A percentile compares a stretch with the other conserved stretches of the same genome.
Conservation (phyloP, 2,113 vertebrate genomes). For the Bufo bufo region DNA sequence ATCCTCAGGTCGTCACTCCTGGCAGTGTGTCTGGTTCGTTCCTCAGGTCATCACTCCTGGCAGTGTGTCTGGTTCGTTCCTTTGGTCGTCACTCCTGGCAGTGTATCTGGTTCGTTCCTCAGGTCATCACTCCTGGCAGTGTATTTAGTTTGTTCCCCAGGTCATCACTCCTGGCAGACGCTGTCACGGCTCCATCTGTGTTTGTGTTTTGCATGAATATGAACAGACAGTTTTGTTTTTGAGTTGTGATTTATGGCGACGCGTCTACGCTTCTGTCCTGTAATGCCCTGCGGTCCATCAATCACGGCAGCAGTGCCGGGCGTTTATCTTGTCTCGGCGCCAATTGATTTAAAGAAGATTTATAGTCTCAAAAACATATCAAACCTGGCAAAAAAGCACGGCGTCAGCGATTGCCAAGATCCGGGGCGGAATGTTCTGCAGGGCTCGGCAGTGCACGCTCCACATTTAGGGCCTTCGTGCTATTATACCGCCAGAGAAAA, state of each 20-base stretch:
- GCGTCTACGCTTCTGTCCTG: background rate
- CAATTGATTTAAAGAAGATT: conserved; percentile 46
- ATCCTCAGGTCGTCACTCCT: too few species aligned
- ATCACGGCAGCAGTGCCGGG: background rate
- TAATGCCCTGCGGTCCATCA: background rate
- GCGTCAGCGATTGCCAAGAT: background rate
- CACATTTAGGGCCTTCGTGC: too few species aligned
- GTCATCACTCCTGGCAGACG: background rate
- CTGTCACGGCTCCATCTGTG: background rate
- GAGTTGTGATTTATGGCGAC: background rate
- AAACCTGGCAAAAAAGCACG: conserved; percentile 9
- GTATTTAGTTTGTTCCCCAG: background rate
- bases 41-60: too few species aligned
- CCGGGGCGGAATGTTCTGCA: background rate
- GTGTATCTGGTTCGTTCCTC: background rate
- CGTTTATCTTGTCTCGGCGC: background rate
- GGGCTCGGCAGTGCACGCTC: background rate
- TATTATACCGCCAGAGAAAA: too few species aligned
- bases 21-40: too few species aligned
- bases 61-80: too few species aligned
- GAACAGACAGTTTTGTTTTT: conserved; percentile 13
- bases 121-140: background rate
- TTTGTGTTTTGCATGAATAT: conserved; percentile 22
- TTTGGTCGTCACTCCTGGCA: too few species aligned
- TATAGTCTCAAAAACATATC: conserved; percentile 35